Evolutionary conservation across 2,113 vertebrate species (phyloP), one percentile per base, ranked within the genome.

Genomic region (Thryonomys swinderianus): DNA sequence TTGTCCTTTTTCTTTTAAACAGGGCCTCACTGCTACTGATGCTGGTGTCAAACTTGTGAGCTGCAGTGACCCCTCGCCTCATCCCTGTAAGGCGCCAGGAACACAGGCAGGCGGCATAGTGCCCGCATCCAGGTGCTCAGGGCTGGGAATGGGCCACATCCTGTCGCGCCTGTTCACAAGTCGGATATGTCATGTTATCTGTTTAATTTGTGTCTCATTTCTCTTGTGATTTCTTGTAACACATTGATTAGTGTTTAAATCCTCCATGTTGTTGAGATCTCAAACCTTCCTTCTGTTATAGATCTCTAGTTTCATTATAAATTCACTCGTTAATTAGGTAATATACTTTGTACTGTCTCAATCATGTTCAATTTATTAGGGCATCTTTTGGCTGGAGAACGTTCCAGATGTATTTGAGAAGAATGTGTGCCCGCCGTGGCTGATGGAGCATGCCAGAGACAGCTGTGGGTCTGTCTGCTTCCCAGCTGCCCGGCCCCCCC

Each of bases 211-310:
- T 85, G 10, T 96, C 66, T 85, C 34, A 18, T 84, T 92, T 86
- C 13, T 12, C 25, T 27, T 91, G 7, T 91, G 90, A 62, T 90
- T 87, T 86, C 57, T 74, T 87, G 53, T 74, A 57, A 82, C 51
- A 18, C 27, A n/a, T 59, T 86, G 23, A 14, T 85, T 93, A 80
- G 69, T 62, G 18, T 86, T 87, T 93, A 87, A 89, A 76, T 82
- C 42, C 17, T 27, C 17, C 8, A 1, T 85, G 69, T 85, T 94
- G 78, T 30, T 64, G 16, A 48, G 78, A 79, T 95, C 76, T 34
- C 32, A 40, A 32, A 76, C 42, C 82, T 83, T 59, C 21, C n/a
- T 94, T 91, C 25, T 94, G n/a, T 66, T 88, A 53, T 0, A 78
- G 30, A 61, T 61, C 94, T 84, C 61, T 32, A 79, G 20, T 51